These are phyloP conservation scores for Lamellibrachia satsuma DNA, from an alignment of 2,888 invertebrate genomes.

Conservation along the genomic window DNA sequence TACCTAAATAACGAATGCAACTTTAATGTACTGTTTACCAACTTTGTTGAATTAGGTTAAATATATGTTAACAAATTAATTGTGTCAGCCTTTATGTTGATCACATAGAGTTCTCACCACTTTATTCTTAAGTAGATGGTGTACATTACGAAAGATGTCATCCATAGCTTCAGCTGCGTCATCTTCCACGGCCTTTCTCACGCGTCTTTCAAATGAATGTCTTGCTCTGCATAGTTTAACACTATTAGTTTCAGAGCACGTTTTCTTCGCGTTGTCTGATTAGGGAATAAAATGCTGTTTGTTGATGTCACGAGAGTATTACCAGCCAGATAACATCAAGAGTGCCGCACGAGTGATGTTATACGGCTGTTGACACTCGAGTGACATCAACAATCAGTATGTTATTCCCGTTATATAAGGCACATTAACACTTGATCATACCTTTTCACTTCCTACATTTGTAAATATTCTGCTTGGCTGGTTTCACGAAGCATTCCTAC, in stretches of 20 bases:
- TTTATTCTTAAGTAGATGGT: not conserved
- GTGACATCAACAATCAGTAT: too few relatives aligned
- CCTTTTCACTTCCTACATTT: too few relatives aligned
- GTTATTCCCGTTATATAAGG: too few relatives aligned
- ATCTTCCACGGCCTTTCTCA: not conserved
- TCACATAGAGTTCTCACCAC: not conserved
- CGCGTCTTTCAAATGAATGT: not conserved
- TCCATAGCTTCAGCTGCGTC: not conserved
- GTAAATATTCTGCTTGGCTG: too few relatives aligned
- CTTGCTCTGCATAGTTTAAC: not conserved
- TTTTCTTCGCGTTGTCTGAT: not conserved
- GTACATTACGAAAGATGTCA: not conserved
- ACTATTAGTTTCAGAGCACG: not conserved
- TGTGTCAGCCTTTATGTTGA: not conserved
- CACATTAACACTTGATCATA: too few relatives aligned
- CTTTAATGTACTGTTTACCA: too few relatives aligned
- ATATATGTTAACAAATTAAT: not conserved
- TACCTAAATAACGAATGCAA: too few relatives aligned
- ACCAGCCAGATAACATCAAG: too few relatives aligned
- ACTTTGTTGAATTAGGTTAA: too few relatives aligned
- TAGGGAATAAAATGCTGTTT: not conserved
- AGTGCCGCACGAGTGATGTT: too few relatives aligned
- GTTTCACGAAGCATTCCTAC: too few relatives aligned
- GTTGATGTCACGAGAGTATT: not conserved
- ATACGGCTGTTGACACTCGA: too few relatives aligned